Evolutionary conservation across 2,113 vertebrate genomes (phyloP).

Genomic region (Andinoacara biseriatus): DNA sequence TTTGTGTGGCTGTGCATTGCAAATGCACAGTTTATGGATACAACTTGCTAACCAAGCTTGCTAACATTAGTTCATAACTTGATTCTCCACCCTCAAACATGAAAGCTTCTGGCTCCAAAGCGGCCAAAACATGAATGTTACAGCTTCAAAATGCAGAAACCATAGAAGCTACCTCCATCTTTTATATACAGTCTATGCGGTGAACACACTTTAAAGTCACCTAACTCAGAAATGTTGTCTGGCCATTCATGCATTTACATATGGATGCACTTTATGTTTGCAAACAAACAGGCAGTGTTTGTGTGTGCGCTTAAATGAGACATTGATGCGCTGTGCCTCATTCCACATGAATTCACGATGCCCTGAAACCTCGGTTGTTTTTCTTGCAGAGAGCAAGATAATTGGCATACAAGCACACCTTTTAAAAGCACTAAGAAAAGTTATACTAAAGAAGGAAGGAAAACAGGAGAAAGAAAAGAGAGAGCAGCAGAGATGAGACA

Average conservation of each 20-base stretch:
- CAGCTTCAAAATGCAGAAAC: no score
- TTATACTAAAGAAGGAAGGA: background rate
- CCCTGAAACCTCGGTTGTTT: constrained; percentile 34
- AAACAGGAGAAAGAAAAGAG: background rate
- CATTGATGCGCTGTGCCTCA: constrained; percentile 51
- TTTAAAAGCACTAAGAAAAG: constrained; percentile 14
- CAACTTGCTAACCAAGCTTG: no score
- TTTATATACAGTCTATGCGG: background rate
- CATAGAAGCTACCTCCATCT: background rate
- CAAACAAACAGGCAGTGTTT: constrained; percentile 10
- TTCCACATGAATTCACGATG: constrained; percentile 57
- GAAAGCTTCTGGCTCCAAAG: no score
- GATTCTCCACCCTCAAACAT: no score
- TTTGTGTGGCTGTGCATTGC: no score
- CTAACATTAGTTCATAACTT: no score
- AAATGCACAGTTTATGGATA: no score
- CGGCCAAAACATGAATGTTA: no score
- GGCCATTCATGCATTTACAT: constrained; percentile 11
- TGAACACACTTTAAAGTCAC: constrained; percentile 16
- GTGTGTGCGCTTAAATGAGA: constrained; percentile 38
- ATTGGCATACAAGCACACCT: constrained; percentile 48
- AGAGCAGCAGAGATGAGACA: background rate
- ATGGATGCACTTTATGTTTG: background rate
- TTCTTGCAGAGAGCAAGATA: constrained; percentile 33
- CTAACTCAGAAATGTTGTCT: background rate